phyloP scores from a whole-genome alignment of 37 sponge, comb jelly and placozoan species.

The Dysidea cf. avara region DNA sequence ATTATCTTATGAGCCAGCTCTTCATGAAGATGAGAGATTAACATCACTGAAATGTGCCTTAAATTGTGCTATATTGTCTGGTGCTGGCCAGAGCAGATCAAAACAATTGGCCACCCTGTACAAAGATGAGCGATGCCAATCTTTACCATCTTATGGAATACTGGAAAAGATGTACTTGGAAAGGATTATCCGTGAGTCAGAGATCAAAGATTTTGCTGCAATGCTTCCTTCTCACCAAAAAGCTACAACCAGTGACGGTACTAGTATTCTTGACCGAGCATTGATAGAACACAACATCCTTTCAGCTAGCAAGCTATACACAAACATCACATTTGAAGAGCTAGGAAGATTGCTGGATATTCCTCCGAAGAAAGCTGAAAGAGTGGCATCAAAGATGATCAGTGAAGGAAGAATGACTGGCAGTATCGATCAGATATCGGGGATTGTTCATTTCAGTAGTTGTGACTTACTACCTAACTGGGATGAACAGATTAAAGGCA shows the following conservation, averaged over 20 bases:
- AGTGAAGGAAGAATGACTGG: conserved; percentile 89
- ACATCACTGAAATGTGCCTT: conserved; percentile 66
- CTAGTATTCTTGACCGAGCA: conserved; percentile 88
- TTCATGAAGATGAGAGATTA: conserved; percentile 75
- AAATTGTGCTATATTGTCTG: conserved; percentile 69
- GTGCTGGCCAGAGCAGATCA: conserved; percentile 85
- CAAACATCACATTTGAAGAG: conserved; percentile 89
- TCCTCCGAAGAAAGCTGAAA: conserved; percentile 91
- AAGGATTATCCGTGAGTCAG: conserved; percentile 70
- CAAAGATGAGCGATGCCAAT: conserved; percentile 91
- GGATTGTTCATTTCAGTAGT: conserved; percentile 76
- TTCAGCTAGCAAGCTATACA: conserved; percentile 94
- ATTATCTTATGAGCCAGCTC: conserved; percentile 79
- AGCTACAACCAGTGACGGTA: conserved; percentile 85
- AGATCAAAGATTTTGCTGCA: conserved; percentile 83
- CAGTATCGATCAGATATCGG: conserved; percentile 91
- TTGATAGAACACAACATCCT: conserved; percentile 96
- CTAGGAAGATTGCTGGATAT: conserved; percentile 86
- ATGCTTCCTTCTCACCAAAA: conserved; percentile 82
- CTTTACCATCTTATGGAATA: conserved; percentile 75
- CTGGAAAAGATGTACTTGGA: conserved; percentile 92
- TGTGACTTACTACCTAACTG: conserved; percentile 62
- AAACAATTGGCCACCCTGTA: conserved; percentile 83
- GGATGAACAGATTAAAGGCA: conserved; percentile 81
- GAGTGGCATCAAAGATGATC: conserved; percentile 93